Evolutionary conservation across 64 coral and sea anemone species (phyloP), one percentile per base, ranked within the genome.

Genomic region (Actinia tenebrosa): DNA sequence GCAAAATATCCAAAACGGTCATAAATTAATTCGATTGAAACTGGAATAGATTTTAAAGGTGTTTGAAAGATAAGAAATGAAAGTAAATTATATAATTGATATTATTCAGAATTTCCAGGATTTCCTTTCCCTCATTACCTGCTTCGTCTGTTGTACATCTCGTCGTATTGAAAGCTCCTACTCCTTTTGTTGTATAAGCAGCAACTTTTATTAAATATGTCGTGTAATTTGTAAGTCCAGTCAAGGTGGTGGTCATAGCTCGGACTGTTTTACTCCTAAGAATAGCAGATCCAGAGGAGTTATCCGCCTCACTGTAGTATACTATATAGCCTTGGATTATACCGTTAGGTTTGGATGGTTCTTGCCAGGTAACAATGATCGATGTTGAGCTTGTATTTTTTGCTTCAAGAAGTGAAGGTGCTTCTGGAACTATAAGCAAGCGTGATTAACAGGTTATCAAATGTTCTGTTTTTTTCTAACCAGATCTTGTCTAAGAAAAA

Each of bases 301-400:
- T 42, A 43, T 71, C 64, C 9, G 64, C 88, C 47, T 84, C 42
- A 11, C 37, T 45, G 19, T 72, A 71, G 37, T 50, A 20, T 45
- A 90, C 19, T 14, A 45, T 64, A 64, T 90, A 90, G 6, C 89
- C 89, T 16, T 79, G 44, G 46, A 90, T 45, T 17, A 86, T 86
- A 9, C 89, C 89, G 71, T 83, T 83, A 1, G 84, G 45, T n/a
- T 18, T 54, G 22, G 80, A 18, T 25, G 53, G 47, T n/a, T 53
- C 15, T 23, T 82, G 25, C 87, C 87, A 89, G 37, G 58, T 81
- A 62, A 89, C 87, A 26, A 62, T 7, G 59, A 89, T 89, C 6
- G 47, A 58, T 47, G 87, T 61, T n/a, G 58, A 64, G 44, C 87
- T 89, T 53, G 18, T 64, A 60, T 89, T 89, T 54, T 3, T 63